phyloP scores from a whole-genome alignment of 2,888 invertebrate genomes.

The Drosophila melanosoma region DNA sequence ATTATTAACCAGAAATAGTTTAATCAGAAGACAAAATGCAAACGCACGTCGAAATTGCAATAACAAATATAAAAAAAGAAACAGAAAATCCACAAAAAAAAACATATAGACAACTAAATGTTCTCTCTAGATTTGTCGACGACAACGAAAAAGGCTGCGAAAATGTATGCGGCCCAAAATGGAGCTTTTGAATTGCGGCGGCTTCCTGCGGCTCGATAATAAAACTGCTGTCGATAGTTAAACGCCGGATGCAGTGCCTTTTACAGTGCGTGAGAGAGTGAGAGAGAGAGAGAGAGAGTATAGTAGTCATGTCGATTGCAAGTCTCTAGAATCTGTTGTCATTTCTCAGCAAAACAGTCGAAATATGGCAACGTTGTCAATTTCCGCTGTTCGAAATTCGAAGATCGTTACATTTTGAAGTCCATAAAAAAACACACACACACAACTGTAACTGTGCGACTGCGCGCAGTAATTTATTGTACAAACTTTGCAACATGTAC shows the following conservation, averaged over 20 bases:
- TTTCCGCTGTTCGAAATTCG: conserved; percentile 66
- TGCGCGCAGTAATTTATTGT: conserved; percentile 16
- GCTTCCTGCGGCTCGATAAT: conserved; percentile 51
- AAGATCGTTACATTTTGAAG: conserved; percentile 69
- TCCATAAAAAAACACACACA: conserved; percentile 44
- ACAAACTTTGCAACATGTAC: conserved; percentile 61
- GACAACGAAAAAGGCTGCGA: conserved; percentile 46
- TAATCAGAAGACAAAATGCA: not conserved
- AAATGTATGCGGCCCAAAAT: conserved; percentile 51
- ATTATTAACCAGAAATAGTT: conserved; percentile 21
- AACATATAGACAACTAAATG: not conserved
- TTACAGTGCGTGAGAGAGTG: conserved; percentile 31
- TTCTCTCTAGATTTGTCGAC: conserved; percentile 29
- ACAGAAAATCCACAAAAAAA: not conserved
- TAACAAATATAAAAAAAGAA: conserved; percentile 1
- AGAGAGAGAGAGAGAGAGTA: not conserved
- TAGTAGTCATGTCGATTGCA: not conserved
- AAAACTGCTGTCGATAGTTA: conserved; percentile 32
- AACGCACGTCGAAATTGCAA: conserved; percentile 56
- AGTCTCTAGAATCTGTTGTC: conserved; percentile 27
- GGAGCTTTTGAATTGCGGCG: conserved; percentile 43
- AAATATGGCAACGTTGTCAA: conserved; percentile 66
- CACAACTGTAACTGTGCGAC: not conserved
- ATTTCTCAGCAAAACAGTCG: conserved; percentile 18
- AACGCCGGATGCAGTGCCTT: conserved; percentile 70